phyloP scores from a whole-genome alignment of 2,113 vertebrate species.

The Ondatra zibethicus region DNA sequence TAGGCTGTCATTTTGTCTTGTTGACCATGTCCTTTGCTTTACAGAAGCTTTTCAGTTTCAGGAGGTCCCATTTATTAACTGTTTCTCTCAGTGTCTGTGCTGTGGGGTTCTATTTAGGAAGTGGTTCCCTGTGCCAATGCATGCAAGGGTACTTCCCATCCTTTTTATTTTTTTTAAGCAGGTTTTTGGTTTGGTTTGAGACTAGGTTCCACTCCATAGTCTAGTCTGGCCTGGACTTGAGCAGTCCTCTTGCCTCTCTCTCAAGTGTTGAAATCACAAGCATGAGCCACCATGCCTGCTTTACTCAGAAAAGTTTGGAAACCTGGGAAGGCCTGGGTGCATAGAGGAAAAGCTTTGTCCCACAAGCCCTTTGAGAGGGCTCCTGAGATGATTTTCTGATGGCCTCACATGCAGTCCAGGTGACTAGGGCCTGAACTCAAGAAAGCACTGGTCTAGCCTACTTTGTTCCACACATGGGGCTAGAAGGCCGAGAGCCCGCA shows the following conservation, averaged over 20 bases:
- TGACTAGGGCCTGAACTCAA: neutral
- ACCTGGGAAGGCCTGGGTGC: neutral
- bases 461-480: neutral
- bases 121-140: no score
- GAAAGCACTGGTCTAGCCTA: no score
- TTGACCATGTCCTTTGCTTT: no score
- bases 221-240: neutral
- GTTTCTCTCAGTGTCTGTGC: no score
- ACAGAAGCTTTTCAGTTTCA: no score
- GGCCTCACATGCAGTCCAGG: neutral
- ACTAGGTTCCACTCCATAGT: neutral
- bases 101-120: no score
- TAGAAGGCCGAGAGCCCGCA: neutral
- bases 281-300: neutral
- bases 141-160: no score
- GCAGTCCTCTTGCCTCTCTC: neutral
- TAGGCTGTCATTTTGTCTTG: no score
- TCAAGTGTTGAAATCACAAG: neutral
- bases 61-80: no score
- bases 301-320: neutral
- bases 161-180: neutral
- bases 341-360: neutral
- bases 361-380: rapidly evolving
- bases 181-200: neutral
- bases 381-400: rapidly evolving